These are phyloP conservation scores for Allophyes oxyacanthae DNA, from an alignment of 2,888 invertebrate species.

Conservation along the genomic window DNA sequence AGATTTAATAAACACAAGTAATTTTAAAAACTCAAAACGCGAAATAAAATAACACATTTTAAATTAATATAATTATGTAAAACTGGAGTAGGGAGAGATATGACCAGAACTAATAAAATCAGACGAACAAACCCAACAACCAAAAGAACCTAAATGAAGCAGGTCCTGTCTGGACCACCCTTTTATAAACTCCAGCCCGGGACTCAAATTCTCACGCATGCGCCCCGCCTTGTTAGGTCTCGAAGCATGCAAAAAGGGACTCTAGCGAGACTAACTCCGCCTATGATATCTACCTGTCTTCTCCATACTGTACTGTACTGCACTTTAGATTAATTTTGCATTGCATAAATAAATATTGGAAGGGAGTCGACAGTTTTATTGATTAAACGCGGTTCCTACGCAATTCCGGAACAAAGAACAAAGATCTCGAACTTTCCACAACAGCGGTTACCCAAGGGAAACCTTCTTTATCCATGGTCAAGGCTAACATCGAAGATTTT, in stretches of 20 bases:
- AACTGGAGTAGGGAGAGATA: neutral
- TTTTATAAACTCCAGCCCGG: neutral
- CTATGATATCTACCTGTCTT: slow-evolving; percentile 6
- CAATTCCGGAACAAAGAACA: slow-evolving; percentile 22
- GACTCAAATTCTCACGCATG: slow-evolving; percentile 8
- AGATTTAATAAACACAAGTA: too few species aligned
- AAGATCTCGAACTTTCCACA: neutral
- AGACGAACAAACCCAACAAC: slow-evolving; percentile 30
- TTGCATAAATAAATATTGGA: neutral
- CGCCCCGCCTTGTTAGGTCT: slow-evolving; percentile 11
- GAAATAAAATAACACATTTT: slow-evolving; percentile 7
- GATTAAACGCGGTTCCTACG: slow-evolving; percentile 9
- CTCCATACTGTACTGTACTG: slow-evolving; percentile 6
- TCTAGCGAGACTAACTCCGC: slow-evolving; percentile 23
- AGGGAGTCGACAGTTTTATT: slow-evolving; percentile 17
- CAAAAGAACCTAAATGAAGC: slow-evolving; percentile 26
- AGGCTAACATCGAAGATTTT: too few species aligned
- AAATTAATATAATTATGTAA: neutral
- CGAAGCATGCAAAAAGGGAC: slow-evolving; percentile 22
- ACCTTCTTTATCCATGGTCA: slow-evolving; percentile 3
- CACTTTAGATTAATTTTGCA: slow-evolving; percentile 3
- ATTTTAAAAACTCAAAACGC: neutral
- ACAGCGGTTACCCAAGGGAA: neutral
- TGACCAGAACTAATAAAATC: neutral
- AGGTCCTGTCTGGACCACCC: neutral